These are phyloP conservation scores for Enteromius paludinosus DNA, from an alignment of 2,797 vertebrate genomes.

Conservation along the genomic window DNA sequence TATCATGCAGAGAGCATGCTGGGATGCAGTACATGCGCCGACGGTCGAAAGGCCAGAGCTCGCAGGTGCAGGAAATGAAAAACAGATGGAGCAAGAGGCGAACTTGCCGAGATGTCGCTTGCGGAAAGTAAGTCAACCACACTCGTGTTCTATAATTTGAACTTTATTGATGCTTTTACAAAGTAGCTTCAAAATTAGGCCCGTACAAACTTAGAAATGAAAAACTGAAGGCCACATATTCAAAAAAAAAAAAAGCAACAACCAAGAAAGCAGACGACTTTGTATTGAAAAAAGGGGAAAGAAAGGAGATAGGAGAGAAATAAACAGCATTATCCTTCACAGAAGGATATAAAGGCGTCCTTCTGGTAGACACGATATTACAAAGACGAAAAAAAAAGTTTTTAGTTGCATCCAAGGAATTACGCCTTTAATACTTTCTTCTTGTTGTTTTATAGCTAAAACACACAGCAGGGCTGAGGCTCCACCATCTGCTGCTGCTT, in stretches of 20 bases:
- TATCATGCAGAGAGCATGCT: slow-evolving; percentile 16
- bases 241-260: slow-evolving; percentile 56
- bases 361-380: slow-evolving; percentile 66
- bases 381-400: slow-evolving; percentile 61
- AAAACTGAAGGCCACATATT: slow-evolving; percentile 72
- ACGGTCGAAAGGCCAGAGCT: slow-evolving; percentile 11
- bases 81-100: neutral
- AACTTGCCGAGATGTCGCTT: slow-evolving; percentile 9
- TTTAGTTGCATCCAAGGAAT: slow-evolving; percentile 58
- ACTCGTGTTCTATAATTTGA: slow-evolving; percentile 56
- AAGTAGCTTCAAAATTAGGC: slow-evolving; percentile 70
- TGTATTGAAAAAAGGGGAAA: slow-evolving; percentile 26
- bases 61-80: slow-evolving; percentile 48
- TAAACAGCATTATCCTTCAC: slow-evolving; percentile 78
- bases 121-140: neutral
- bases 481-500: slow-evolving; percentile 32
- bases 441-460: slow-evolving; percentile 38
- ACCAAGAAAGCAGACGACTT: slow-evolving; percentile 55
- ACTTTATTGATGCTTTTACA: slow-evolving; percentile 79
- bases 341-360: slow-evolving; percentile 76
- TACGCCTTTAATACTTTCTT: slow-evolving; percentile 51
- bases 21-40: neutral
- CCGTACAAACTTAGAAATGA: slow-evolving; percentile 68
- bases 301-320: slow-evolving; percentile 53
- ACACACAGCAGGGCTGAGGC: slow-evolving; percentile 18